Conservation (phyloP, 2,797 vertebrate species). For the Muscicapa striata region DNA sequence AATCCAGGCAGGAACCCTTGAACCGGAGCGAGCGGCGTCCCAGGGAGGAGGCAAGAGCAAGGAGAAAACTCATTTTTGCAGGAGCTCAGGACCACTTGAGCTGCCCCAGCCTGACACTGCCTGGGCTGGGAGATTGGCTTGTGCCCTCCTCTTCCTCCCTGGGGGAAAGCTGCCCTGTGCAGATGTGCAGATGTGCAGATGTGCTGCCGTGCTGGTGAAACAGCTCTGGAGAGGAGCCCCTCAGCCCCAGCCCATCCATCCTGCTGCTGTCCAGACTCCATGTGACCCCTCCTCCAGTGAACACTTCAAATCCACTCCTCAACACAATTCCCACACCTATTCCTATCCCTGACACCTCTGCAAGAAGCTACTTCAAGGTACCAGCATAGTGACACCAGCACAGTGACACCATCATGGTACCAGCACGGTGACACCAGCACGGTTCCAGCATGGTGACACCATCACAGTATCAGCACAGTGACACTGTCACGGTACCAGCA, state of each 20-base stretch:
- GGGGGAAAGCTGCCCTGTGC: fast-evolving
- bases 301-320: neutral
- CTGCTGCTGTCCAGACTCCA: neutral
- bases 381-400: neutral
- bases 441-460: neutral
- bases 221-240: neutral
- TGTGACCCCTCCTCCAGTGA: fast-evolving
- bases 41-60: neutral
- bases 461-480: too few species aligned
- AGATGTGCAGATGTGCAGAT: neutral
- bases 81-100: neutral
- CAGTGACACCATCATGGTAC: neutral
- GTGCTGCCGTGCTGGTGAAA: neutral
- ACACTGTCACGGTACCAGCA: neutral
- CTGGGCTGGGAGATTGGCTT: neutral
- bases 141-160: neutral
- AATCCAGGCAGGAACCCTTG: slow-evolving; percentile 39
- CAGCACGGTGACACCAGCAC: too few species aligned
- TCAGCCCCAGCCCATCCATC: neutral
- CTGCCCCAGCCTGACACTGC: neutral
- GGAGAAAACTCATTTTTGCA: neutral
- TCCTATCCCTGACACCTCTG: neutral
- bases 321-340: neutral
- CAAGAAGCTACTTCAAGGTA: too few species aligned
- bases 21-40: neutral